Conservation (phyloP, 2,888 invertebrate species). For the Autographa pulchrina region DNA sequence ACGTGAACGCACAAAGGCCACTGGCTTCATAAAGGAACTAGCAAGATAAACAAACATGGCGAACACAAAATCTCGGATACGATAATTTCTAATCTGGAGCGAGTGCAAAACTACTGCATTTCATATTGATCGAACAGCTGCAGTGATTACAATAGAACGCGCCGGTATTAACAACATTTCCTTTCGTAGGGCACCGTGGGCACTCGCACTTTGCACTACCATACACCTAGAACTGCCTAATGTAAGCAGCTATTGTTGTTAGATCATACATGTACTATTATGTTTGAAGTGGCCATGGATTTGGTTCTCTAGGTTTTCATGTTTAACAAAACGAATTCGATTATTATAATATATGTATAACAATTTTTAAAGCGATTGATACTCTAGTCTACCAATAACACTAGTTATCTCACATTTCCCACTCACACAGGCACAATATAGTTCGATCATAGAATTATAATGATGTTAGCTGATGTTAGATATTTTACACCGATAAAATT, state of each 20-base stretch:
- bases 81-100: conserved; percentile 51
- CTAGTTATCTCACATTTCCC: not conserved
- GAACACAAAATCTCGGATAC: conserved; percentile 36
- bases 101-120: conserved; percentile 48
- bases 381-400: not conserved
- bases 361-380: not conserved
- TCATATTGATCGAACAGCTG: conserved; percentile 70
- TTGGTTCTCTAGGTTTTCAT: not conserved
- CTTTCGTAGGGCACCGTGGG: conserved; percentile 29
- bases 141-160: conserved; percentile 60
- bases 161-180: conserved; percentile 43
- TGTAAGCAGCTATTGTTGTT: conserved; percentile 34
- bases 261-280: conserved; percentile 10
- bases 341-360: not conserved
- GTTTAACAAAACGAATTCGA: not conserved
- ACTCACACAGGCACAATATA: not conserved
- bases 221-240: conserved; percentile 29
- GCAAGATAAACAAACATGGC: conserved; percentile 31
- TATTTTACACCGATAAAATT: conserved; percentile 8
- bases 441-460: not conserved
- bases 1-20: conserved; percentile 20
- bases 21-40: conserved; percentile 32
- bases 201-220: conserved; percentile 7
- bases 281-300: not conserved
- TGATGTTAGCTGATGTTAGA: not conserved